Evolutionary conservation across 2,797 vertebrate species (phyloP).

Genomic region (Loriculus beryllinus): DNA sequence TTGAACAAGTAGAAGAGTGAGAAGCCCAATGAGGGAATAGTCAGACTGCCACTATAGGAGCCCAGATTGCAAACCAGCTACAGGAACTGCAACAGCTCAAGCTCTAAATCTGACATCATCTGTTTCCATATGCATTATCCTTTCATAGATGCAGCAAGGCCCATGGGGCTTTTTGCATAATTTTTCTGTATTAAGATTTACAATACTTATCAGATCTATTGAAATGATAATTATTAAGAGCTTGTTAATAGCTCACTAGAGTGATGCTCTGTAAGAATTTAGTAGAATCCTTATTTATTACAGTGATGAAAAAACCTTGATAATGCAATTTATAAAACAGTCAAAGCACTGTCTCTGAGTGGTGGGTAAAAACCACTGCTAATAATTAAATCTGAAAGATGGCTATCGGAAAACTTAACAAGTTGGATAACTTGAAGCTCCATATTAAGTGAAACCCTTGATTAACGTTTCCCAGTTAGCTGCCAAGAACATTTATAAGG

Average conservation of each 20-base stretch:
- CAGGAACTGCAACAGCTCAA: neutral
- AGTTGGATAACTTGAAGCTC: slow-evolving; percentile 32
- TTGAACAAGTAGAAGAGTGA: neutral
- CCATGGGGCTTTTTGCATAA: neutral
- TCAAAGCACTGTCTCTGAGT: neutral
- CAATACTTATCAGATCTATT: slow-evolving; percentile 9
- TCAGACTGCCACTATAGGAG: neutral
- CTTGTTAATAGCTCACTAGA: slow-evolving; percentile 30
- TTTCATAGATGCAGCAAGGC: neutral
- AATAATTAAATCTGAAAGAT: slow-evolving; percentile 21
- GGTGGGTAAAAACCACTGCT: neutral
- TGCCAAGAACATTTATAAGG: slow-evolving; percentile 2
- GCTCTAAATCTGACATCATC: neutral
- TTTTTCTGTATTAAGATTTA: slow-evolving; percentile 4
- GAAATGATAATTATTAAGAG: slow-evolving; percentile 21
- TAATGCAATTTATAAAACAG: slow-evolving; percentile 35
- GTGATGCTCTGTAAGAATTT: slow-evolving; percentile 7
- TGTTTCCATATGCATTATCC: neutral
- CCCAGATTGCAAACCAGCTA: neutral
- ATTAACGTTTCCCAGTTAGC: slow-evolving; percentile 38
- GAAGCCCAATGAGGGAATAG: neutral
- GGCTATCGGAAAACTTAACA: neutral
- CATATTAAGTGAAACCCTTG: slow-evolving; percentile 39
- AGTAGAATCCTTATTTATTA: slow-evolving; percentile 42
- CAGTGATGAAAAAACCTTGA: slow-evolving; percentile 27